Evolutionary conservation across 2,113 vertebrate species (phyloP), one percentile per base, ranked within the genome.

Genomic region (Mesocricetus auratus): DNA sequence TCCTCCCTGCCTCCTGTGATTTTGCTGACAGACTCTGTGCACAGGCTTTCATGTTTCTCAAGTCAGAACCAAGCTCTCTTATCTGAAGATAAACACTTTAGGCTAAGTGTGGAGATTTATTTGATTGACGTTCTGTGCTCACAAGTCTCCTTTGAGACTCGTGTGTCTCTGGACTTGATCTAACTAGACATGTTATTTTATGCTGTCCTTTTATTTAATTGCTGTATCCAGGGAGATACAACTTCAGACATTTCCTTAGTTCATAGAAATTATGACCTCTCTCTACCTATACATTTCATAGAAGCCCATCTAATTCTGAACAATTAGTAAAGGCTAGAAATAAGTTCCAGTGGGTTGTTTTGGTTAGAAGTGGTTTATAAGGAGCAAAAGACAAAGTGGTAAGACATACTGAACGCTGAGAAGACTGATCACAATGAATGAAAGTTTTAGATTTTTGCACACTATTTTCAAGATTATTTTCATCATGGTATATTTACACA

Each of bases 281-380:
- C 82, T 83, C 56, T 62, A 39, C 12, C 10, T 73, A 74, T 31
- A 45, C 29, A 69, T 85, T 74, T 75, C 42, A 66, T 31, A 73
- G 9, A 5, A 79, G 15, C 42, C 26, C 42, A 8, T 53, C 24
- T 56, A 45, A 64, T 85, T 81, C 93, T 47, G 15, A n/a, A 90
- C 73, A 93, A 74, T 73, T 96, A 91, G 62, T 77, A 88, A 90
- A 89, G n/a, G 71, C n/a, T 45, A 81, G 83, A 91, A 91, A 83
- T 45, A 85, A 88, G 56, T 78, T 96, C 26, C 71, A 95, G 56
- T 50, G 22, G 47, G 29, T 64, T 74, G 33, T 88, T 93, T 95
- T 93, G 81, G 42, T 71, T 88, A 86, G 36, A 68, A 45, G 39
- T 56, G 8, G 39, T 78, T 91, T 81, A 87, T 83, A 78, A 88